Percentiles rank a stretch among this genome's conserved stretches.
phyloP scores from a whole-genome alignment of 2,113 vertebrate species.

The Gallinago paraguaiae region DNA sequence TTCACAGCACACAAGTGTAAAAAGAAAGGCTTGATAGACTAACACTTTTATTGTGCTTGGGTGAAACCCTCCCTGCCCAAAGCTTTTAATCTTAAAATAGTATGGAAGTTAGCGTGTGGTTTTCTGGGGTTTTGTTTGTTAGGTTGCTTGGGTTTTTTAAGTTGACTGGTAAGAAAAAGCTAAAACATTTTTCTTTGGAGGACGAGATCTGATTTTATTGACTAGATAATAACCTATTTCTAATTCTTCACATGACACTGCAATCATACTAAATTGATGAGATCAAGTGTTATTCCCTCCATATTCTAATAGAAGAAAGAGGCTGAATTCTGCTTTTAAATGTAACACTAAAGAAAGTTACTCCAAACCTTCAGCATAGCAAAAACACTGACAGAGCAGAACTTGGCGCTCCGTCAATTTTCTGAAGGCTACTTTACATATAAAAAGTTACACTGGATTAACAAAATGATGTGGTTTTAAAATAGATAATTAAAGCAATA shows the following conservation, averaged over 20 bases:
- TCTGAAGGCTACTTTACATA: slow-evolving; percentile 64
- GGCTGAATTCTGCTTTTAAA: not conserved
- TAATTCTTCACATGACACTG: not conserved
- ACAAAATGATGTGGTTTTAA: slow-evolving; percentile 62
- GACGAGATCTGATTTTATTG: not conserved
- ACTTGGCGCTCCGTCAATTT: not conserved
- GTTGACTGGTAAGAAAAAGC: not conserved
- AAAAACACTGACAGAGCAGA: slow-evolving; percentile 14
- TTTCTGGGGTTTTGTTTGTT: not conserved
- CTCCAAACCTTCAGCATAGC: not conserved
- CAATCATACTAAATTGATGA: not conserved
- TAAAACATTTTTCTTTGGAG: not conserved
- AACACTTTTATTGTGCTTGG: not conserved
- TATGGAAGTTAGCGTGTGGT: not conserved
- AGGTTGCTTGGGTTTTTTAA: not conserved
- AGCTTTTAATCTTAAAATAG: not conserved
- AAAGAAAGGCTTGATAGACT: not conserved
- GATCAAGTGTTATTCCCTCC: not conserved
- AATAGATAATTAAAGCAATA: slow-evolving; percentile 66
- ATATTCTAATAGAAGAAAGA: not conserved
- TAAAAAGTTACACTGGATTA: slow-evolving; percentile 64
- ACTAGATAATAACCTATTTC: not conserved
- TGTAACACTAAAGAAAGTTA: not conserved
- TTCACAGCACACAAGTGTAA: not conserved
- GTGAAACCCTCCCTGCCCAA: not conserved